Conservation (phyloP, 2,797 vertebrate species). For the Xenops minutus region DNA sequence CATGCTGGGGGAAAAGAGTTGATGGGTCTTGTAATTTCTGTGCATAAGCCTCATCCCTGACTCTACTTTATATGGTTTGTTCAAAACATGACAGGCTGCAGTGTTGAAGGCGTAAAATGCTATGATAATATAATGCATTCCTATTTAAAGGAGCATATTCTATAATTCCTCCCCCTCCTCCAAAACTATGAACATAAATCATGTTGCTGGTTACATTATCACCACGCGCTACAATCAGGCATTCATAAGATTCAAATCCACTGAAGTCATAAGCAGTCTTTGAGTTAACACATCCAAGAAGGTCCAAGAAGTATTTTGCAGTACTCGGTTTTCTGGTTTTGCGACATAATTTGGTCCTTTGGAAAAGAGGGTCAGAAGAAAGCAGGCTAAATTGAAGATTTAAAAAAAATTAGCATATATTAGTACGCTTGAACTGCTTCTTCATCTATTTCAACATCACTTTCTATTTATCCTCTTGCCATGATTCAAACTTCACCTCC, state of each 20-base stretch:
- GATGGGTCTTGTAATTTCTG: neutral
- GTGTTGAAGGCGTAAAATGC: neutral
- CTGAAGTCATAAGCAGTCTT: slow-evolving; percentile 39
- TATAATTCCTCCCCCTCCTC: neutral
- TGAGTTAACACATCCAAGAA: neutral
- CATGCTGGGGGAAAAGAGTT: neutral
- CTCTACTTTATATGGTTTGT: neutral
- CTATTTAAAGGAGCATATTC: neutral
- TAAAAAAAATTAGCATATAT: slow-evolving; percentile 16
- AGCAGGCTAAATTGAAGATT: neutral
- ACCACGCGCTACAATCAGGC: neutral
- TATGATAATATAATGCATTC: neutral
- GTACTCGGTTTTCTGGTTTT: slow-evolving; percentile 58
- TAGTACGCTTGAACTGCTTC: neutral
- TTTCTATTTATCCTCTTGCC: neutral
- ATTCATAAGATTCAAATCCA: slow-evolving; percentile 40
- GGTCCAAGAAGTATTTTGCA: slow-evolving; percentile 9
- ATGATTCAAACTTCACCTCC: neutral
- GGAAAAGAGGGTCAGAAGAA: neutral
- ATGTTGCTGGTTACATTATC: slow-evolving; percentile 10
- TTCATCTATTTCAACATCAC: neutral
- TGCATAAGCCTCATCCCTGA: neutral
- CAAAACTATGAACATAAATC: slow-evolving; percentile 31
- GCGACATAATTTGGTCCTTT: slow-evolving; percentile 21
- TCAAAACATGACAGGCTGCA: neutral